These are phyloP conservation scores for Acanthis flammea DNA, from an alignment of 2,797 vertebrate genomes.

Conservation along the genomic window DNA sequence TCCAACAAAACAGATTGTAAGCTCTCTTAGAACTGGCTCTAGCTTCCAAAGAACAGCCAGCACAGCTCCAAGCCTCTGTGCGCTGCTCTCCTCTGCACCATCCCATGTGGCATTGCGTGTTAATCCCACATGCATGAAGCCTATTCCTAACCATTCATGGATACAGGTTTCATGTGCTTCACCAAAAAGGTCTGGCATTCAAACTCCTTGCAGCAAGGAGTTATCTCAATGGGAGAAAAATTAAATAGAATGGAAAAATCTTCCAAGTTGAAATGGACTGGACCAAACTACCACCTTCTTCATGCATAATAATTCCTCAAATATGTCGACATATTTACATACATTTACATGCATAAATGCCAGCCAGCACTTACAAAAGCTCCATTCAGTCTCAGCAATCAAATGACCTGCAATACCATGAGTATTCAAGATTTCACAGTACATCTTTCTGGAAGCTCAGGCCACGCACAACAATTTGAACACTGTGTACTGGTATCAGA, in stretches of 20 bases:
- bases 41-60: background rate
- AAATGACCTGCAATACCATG: background rate
- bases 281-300: background rate
- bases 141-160: background rate
- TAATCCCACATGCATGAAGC: background rate
- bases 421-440: background rate
- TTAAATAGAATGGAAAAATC: background rate
- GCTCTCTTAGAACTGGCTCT: background rate
- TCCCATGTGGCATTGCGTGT: too few relatives aligned
- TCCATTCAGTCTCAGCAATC: background rate
- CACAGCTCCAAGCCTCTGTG: background rate
- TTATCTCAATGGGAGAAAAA: background rate
- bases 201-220: background rate
- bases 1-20: background rate
- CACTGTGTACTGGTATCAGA: background rate
- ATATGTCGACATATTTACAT: background rate
- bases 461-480: background rate
- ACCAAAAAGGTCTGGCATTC: background rate
- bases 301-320: background rate
- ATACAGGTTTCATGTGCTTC: background rate
- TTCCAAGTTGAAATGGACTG: background rate
- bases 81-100: background rate
- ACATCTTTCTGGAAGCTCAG: background rate
- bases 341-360: background rate
- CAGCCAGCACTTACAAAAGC: background rate